A percentile compares a stretch with the other conserved stretches of the same genome.
These are phyloP conservation scores for Apamea anceps DNA, from an alignment of 2,888 invertebrate genomes.

Conservation along the genomic window DNA sequence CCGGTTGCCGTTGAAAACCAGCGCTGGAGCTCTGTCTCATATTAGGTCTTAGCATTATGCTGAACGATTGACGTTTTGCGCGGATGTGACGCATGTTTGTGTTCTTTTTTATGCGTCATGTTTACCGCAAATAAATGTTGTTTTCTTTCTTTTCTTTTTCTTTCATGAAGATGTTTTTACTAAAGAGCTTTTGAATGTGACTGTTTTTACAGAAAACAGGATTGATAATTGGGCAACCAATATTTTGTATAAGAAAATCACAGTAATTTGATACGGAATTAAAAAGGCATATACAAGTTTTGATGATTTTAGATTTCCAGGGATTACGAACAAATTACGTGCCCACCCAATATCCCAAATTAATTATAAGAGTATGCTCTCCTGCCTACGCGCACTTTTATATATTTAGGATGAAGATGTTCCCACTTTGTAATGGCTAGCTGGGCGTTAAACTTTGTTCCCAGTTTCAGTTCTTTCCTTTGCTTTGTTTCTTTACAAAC, in stretches of 20 bases:
- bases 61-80: too few relatives aligned
- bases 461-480: too few relatives aligned
- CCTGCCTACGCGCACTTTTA: constrained; percentile 20
- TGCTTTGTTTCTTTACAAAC: too few relatives aligned
- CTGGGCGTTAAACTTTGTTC: constrained; percentile 9
- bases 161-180: neutral
- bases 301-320: neutral
- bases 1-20: too few relatives aligned
- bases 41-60: too few relatives aligned
- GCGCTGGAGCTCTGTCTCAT: too few relatives aligned
- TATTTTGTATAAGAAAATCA: neutral
- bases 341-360: neutral
- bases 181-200: neutral
- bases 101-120: too few relatives aligned
- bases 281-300: neutral
- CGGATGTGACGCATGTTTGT: too few relatives aligned
- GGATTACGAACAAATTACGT: neutral
- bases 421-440: constrained; percentile 4
- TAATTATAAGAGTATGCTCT: neutral
- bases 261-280: neutral
- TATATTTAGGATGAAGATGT: neutral
- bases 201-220: neutral
- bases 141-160: too few relatives aligned
- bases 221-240: neutral
- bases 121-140: too few relatives aligned